Conservation (phyloP, 2,797 vertebrate genomes). For the Gambelia wislizenii region DNA sequence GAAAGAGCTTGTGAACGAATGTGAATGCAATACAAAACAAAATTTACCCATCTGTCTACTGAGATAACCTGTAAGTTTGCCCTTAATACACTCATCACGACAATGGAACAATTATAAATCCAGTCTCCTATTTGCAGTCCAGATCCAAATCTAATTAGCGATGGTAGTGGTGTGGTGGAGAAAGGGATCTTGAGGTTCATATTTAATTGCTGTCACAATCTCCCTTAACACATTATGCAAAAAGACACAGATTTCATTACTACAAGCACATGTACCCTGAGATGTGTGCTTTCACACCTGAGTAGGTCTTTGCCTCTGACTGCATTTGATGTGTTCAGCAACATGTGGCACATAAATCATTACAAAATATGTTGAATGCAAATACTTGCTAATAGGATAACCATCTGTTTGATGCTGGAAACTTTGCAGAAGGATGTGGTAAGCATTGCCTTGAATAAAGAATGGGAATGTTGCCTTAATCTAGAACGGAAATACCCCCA, state of each 20-base stretch:
- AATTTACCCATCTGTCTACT: not conserved
- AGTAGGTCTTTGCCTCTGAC: constrained; percentile 75
- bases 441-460: constrained; percentile 72
- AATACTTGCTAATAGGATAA: constrained; percentile 80
- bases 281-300: constrained; percentile 72
- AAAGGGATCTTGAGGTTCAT: constrained; percentile 46
- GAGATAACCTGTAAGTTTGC: not conserved
- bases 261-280: constrained; percentile 63
- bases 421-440: constrained; percentile 74
- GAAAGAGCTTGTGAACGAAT: not conserved
- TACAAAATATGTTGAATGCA: constrained; percentile 81
- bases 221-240: constrained; percentile 54
- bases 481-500: constrained; percentile 64
- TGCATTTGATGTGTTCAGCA: constrained; percentile 75
- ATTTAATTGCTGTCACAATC: constrained; percentile 45
- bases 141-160: constrained; percentile 41
- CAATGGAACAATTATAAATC: constrained; percentile 7
- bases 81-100: not conserved
- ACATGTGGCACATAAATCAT: constrained; percentile 81
- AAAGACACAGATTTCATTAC: constrained; percentile 62
- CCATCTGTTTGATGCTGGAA: constrained; percentile 80
- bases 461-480: constrained; percentile 58
- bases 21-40: not conserved
- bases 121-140: not conserved
- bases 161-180: constrained; percentile 10